phyloP scores from a whole-genome alignment of 2,888 invertebrate species.

The Microdon myrmicae region DNA sequence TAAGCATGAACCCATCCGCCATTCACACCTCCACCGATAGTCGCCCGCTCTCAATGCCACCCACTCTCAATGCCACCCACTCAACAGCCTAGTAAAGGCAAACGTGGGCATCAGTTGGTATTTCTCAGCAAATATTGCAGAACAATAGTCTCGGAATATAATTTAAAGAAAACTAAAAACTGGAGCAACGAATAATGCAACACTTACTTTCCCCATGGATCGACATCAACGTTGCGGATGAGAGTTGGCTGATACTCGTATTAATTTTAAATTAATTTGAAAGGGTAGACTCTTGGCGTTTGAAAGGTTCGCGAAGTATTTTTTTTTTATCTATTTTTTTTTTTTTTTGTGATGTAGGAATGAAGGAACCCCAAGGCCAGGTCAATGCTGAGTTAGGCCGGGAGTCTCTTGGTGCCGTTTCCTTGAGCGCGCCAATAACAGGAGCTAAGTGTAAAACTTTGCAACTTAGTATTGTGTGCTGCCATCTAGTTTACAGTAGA shows the following conservation, averaged over 20 bases:
- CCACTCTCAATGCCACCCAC: too few relatives aligned
- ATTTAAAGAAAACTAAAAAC: constrained; percentile 39
- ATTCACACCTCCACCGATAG: too few relatives aligned
- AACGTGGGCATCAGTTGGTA: not conserved
- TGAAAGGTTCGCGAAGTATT: constrained; percentile 15
- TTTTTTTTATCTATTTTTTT: constrained; percentile 12
- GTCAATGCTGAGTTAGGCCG: constrained; percentile 13
- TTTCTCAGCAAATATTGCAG: constrained; percentile 23
- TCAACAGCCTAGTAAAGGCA: too few relatives aligned
- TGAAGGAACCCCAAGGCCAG: constrained; percentile 23
- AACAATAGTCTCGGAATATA: constrained; percentile 35
- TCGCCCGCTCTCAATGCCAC: too few relatives aligned
- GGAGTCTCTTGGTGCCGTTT: not conserved
- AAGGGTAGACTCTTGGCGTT: too few relatives aligned
- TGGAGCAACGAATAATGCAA: constrained; percentile 28
- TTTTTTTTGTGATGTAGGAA: constrained; percentile 1
- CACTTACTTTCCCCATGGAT: constrained; percentile 6
- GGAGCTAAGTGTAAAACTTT: constrained; percentile 8
- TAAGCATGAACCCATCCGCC: too few relatives aligned
- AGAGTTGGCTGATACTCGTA: constrained; percentile 10
- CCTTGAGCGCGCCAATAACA: not conserved
- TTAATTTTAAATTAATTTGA: constrained; percentile 34
- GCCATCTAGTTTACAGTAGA: constrained; percentile 23
- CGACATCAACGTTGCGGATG: too few relatives aligned
- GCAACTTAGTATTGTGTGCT: not conserved